Conservation (phyloP, 2,888 invertebrate genomes). For the Leptinotarsa juncta region DNA sequence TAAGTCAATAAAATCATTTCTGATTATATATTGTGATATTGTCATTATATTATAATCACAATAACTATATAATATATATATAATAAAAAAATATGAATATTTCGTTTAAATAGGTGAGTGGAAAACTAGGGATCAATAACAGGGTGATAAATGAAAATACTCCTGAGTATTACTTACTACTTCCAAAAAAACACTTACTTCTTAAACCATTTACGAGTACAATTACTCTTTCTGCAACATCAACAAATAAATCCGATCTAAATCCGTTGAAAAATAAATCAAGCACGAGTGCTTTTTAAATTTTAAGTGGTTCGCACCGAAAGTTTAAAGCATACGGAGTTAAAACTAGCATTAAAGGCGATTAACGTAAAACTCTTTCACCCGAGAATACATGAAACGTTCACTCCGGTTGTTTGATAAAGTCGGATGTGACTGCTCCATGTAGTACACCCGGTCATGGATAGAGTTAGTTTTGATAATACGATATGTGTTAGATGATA, state of each 20-base stretch:
- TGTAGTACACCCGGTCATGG: background rate
- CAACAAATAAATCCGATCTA: constrained; percentile 35
- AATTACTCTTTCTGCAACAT: constrained; percentile 19
- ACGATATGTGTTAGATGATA: too few relatives aligned
- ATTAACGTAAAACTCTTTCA: constrained; percentile 47
- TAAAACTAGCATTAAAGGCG: constrained; percentile 46
- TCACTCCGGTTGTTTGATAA: background rate
- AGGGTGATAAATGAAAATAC: too few relatives aligned
- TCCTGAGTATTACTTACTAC: too few relatives aligned
- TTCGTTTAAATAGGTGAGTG: too few relatives aligned
- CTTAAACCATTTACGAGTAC: constrained; percentile 9
- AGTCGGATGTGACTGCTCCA: background rate
- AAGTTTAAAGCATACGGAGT: constrained; percentile 36
- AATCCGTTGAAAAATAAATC: constrained; percentile 44
- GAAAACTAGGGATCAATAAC: too few relatives aligned
- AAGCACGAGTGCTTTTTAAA: constrained; percentile 42
- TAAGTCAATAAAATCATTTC: too few relatives aligned
- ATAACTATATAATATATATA: too few relatives aligned
- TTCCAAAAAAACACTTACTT: background rate
- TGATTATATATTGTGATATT: too few relatives aligned
- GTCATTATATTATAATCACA: too few relatives aligned
- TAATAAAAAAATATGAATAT: too few relatives aligned
- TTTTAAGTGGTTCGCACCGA: constrained; percentile 40
- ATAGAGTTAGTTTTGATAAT: too few relatives aligned
- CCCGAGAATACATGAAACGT: constrained; percentile 32